Base-by-base conservation (phyloP, 2,888 invertebrate genomes). In the Arrhopalites spinosus region DNA sequence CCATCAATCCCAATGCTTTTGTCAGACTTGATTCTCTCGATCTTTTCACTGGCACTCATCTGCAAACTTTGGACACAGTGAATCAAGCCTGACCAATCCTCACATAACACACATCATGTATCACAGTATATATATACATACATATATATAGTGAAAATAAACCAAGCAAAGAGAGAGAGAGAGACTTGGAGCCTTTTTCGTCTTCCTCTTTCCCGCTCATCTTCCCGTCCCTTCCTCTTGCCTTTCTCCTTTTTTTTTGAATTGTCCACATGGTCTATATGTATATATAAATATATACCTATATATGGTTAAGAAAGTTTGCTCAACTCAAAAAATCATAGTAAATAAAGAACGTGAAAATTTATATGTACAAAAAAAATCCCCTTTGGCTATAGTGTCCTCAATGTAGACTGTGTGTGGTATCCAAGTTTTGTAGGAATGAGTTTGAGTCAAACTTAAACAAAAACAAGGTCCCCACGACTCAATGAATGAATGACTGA, bases 1-100 rank as follows among this genome's bases (percentile, higher is more conserved):
- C 81, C 80, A 81, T 81, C 81, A 80, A 81, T 80, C 74, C 77
- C 74, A 68, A 71, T 50, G 23, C 63, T 36, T 67, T 74, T 79
- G 77, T 78, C 78, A 77, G 75, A 61, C 73, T 63, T 63, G 25
- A 59, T 66, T 61, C 68, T 68, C 61, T 63, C 43, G 63, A 59
- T 50, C 43, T 74, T 71, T 77, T 75, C 77, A 75, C 47, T 69
- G 59, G 29, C 78, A 78, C 75, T 78, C 78, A 78, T 78, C 75
- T 75, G 77, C 72, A 74, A 77, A 77, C 47, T 68, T 68, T 47
- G 20, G 25, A 23, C 59, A n/a, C n/a, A 8, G 53, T 3, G 11
- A 53, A 53, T 53, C 53, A 53, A 45, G 8, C 53, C 53, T 53
- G 53, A 53, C 53, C 53, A n/a, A 53, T 53, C 8, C 53, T 17